phyloP scores from a whole-genome alignment of 2,113 vertebrate species.

The Zootoca vivipara region DNA sequence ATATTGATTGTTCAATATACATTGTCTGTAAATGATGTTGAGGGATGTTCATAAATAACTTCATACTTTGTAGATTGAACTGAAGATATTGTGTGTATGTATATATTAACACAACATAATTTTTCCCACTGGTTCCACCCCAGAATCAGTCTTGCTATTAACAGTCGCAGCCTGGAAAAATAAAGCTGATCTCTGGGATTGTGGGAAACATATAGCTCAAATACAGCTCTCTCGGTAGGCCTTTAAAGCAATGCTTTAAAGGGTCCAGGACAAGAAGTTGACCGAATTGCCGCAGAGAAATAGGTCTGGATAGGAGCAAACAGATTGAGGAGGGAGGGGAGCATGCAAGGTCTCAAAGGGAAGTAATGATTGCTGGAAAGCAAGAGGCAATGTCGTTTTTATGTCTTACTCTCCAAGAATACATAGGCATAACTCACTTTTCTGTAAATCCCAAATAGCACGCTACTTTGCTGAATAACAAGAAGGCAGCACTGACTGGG shows the following conservation, averaged over 20 bases:
- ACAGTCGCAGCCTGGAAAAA: no score
- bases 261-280: neutral
- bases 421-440: neutral
- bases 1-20: neutral
- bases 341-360: neutral
- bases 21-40: neutral
- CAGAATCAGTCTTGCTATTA: no score
- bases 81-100: no score
- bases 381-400: neutral
- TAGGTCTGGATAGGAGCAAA: neutral
- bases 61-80: no score
- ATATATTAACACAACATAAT: no score
- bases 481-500: neutral
- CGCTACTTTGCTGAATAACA: neutral
- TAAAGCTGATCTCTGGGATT: no score
- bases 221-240: no score
- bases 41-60: neutral
- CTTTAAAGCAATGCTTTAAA: neutral
- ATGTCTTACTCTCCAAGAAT: neutral
- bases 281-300: neutral
- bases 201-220: neutral
- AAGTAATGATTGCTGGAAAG: neutral
- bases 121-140: no score
- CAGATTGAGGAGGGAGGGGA: neutral
- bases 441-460: neutral